Evolutionary conservation across 2,113 vertebrate species (phyloP).

Genomic region (Turdus rufiventris): DNA sequence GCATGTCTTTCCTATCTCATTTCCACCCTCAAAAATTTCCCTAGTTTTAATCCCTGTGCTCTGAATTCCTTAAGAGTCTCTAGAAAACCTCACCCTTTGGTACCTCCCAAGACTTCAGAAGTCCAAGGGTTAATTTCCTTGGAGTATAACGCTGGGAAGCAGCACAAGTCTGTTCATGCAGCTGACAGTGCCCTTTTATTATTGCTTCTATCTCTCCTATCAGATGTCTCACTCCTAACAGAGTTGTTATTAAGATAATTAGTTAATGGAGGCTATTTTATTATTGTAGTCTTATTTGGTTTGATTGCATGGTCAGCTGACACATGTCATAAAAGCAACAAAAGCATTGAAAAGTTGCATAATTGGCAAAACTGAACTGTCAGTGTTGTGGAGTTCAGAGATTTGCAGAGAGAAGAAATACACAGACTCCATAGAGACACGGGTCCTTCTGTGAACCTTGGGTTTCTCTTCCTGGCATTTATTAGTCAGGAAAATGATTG

Average conservation of each 20-base stretch:
- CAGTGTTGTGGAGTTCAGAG: neutral
- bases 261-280: conserved; percentile 54
- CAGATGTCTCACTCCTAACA: conserved; percentile 36
- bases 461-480: conserved; percentile 21
- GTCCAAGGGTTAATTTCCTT: conserved; percentile 9
- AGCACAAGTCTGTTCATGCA: neutral
- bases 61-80: neutral
- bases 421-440: neutral
- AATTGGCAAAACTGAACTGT: conserved; percentile 36
- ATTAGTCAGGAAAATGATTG: conserved; percentile 42
- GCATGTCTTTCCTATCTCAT: neutral
- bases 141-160: neutral
- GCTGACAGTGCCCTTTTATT: neutral
- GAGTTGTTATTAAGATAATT: conserved; percentile 57
- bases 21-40: neutral
- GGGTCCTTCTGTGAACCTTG: neutral
- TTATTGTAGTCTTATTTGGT: conserved; percentile 54
- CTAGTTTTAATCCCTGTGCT: neutral
- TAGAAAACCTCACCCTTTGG: neutral
- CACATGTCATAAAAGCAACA: conserved; percentile 23
- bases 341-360: conserved; percentile 9
- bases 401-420: neutral
- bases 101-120: neutral
- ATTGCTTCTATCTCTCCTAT: conserved; percentile 35
- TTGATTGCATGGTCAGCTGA: conserved; percentile 15